Evolutionary conservation across 2,113 vertebrate species (phyloP), one percentile per base, ranked within the genome.

Genomic region (Atherinomorus stipes): DNA sequence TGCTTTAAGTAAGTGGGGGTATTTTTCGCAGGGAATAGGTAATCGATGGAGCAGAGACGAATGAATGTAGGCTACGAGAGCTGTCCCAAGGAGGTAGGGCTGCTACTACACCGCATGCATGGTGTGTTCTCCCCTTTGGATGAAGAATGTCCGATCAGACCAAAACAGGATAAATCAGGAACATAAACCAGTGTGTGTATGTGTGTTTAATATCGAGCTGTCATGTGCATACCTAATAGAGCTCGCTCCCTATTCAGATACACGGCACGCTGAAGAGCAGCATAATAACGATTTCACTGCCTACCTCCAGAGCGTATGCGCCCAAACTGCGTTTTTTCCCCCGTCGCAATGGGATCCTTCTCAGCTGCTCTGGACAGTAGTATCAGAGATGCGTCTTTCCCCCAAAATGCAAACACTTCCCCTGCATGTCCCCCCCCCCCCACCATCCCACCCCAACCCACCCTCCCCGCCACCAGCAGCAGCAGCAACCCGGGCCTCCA

Each of bases 401-500:
- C 80, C 88, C 74, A 85, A 92, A 90, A 91, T 87, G 85, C 88
- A 91, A 85, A 88, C 89, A 91, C 90, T 90, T 94, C 92, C 92
- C 93, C 93, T 86, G 84, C 90, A 88, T 91, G 88, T 90, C 53
- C 51, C 86, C 78, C 88, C 76, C 72, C 52, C 62, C 53, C 51
- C 86, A 76, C 88, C 76, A 70, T 47, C 62, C 69, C 88, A 49
- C 44, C 86, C 76, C 86, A 74, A 64, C 40, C 68, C 76, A 34
- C 66, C 76, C 68, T 62, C 78, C 59, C 71, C 75, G 12, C 64
- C 75, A 22, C 44, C 51, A 49, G 26, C 73, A 42, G 63, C 78
- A 64, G 78, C 71, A 84, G 83, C 80, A 90, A 90, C 89, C 90
- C 87, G 92, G 94, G 93, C 94, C 92, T 93, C 93, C 91, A 76